Evolutionary conservation across 1,140 invertebrate species (phyloP), one percentile per base, ranked within the genome.

Genomic region (Bombus polaris): DNA sequence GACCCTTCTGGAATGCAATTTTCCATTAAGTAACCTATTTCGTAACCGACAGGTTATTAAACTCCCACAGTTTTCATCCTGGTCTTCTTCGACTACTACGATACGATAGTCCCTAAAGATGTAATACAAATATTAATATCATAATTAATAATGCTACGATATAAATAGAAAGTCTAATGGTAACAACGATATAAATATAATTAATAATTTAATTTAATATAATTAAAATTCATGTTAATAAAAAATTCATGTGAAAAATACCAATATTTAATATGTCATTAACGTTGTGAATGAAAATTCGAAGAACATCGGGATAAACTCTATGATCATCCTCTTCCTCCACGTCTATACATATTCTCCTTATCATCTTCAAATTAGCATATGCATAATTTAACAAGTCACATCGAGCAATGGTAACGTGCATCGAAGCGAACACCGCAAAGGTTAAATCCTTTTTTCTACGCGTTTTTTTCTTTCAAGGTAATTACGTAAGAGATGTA

Each of bases 401-500:
- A 5, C n/a, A 32, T 35, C 5, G 66, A 35, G 18, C 42, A 72
- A 18, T 22, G 28, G 25, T 10, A 37, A 22, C 10, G 39, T 25
- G 37, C 47, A 73, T 35, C 25, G 28, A 37, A 65, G 42, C 74
- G 37, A 32, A 15, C 4, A 22, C 18, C 15, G n/a, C 53, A 62
- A 80, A 62, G 53, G 42, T 85, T 85, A 53, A 72, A 57, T 72
- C 53, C 39, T 59, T 84, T 84, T 84, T 83, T 77, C 44, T 53
- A 22, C n/a, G 35, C 81, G 77, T n/a, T 18, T 53, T 78, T 66
- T 62, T 62, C 15, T 62, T 62, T 35, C 77, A 81, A 85, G 84
- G 84, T 53, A 66, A 85, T 85, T 85, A 85, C 83, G 59, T 85
- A 87, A 88, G 72, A 84, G 81, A 47, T 81, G 76, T 77, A 85